Evolutionary conservation across 2,797 vertebrate genomes (phyloP).

Genomic region (Parauchenoglanis punctatus): DNA sequence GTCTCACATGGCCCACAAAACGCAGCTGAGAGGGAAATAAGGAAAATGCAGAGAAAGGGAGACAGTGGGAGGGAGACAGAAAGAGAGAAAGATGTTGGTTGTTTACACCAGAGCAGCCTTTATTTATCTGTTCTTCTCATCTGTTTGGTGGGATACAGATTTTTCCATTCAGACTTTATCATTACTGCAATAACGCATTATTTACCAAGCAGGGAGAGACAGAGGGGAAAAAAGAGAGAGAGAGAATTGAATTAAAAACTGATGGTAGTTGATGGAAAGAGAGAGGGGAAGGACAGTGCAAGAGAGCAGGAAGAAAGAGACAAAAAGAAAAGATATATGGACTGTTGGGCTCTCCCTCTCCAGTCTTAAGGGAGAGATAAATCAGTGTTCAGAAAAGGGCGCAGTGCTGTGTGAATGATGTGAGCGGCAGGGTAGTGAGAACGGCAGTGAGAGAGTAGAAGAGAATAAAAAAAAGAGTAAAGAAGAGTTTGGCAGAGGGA

Average conservation of each 20-base stretch:
- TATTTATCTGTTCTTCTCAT: constrained; percentile 44
- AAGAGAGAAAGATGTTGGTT: constrained; percentile 3
- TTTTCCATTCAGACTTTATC: constrained; percentile 36
- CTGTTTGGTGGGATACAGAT: constrained; percentile 29
- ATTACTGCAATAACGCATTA: constrained; percentile 33
- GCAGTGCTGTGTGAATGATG: constrained; percentile 70
- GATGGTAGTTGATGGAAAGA: constrained; percentile 1
- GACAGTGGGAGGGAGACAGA: constrained; percentile 3
- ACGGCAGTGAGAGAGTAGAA: constrained; percentile 26
- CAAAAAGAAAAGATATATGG: constrained; percentile 61
- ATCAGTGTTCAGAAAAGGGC: constrained; percentile 74
- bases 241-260: constrained; percentile 1
- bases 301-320: constrained; percentile 23
- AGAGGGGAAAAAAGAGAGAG: not conserved
- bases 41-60: not conserved
- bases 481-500: constrained; percentile 8
- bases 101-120: constrained; percentile 38
- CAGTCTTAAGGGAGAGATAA: constrained; percentile 68
- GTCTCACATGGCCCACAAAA: constrained; percentile 64
- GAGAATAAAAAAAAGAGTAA: not conserved
- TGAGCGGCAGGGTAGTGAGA: constrained; percentile 42
- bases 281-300: constrained; percentile 12
- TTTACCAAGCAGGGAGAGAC: constrained; percentile 19
- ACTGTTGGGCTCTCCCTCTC: constrained; percentile 64
- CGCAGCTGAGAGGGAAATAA: constrained; percentile 39